Percentiles rank a stretch among this genome's conserved stretches.
These are phyloP conservation scores for Macquaria ambigua DNA, from an alignment of 2,113 vertebrate genomes.

Conservation along the genomic window DNA sequence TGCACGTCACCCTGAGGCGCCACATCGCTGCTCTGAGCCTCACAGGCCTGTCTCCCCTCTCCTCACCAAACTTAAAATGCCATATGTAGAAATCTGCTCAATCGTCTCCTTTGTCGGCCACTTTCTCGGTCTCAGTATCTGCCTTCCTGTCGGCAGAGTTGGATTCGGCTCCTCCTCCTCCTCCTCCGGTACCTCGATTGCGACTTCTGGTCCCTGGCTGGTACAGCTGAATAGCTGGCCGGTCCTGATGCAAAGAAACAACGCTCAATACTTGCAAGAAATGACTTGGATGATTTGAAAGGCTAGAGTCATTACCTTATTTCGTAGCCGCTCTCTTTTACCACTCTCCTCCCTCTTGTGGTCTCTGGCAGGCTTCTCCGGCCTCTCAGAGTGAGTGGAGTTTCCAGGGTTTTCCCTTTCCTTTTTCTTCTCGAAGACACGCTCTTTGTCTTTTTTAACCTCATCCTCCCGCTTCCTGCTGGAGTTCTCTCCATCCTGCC, in stretches of 20 bases:
- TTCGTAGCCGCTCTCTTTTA: conserved; percentile 94
- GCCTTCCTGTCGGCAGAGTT: conserved; percentile 85
- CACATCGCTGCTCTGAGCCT: conserved; percentile 61
- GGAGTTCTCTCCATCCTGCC: conserved; percentile 91
- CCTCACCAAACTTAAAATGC: conserved; percentile 40
- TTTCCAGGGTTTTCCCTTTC: conserved; percentile 86
- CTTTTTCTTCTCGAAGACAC: conserved; percentile 89
- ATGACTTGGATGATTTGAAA: not conserved
- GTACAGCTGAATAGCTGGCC: conserved; percentile 97
- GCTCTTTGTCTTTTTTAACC: conserved; percentile 90
- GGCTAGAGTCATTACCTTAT: conserved; percentile 87
- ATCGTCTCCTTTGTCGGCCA: conserved; percentile 87
- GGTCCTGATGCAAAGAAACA: conserved; percentile 87
- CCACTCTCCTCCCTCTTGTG: conserved; percentile 90
- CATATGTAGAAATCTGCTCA: conserved; percentile 60
- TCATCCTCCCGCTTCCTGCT: conserved; percentile 93
- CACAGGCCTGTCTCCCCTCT: conserved; percentile 43
- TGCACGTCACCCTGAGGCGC: conserved; percentile 27
- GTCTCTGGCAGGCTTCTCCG: conserved; percentile 88
- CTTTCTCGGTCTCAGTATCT: conserved; percentile 88
- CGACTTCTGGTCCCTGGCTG: conserved; percentile 95
- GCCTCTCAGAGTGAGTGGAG: conserved; percentile 82
- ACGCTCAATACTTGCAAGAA: not conserved
- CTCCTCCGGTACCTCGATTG: conserved; percentile 79
- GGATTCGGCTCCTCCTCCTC: conserved; percentile 72